phyloP scores from a whole-genome alignment of 1,140 invertebrate genomes.

The Bathynomus jamesi region DNA sequence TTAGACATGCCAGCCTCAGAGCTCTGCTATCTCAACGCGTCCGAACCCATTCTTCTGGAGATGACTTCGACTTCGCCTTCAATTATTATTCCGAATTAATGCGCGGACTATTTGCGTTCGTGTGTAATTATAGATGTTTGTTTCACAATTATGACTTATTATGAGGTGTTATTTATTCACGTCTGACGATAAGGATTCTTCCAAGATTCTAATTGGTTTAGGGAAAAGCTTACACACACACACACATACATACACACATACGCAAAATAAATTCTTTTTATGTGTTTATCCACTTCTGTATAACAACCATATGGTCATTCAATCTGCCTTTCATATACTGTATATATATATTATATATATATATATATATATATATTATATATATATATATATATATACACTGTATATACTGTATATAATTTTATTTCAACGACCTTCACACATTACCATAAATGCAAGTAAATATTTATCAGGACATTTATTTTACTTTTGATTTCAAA shows the following conservation, averaged over 20 bases:
- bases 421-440: too few relatives aligned
- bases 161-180: slow-evolving; percentile 1
- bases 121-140: neutral
- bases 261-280: too few relatives aligned
- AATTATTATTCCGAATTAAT: neutral
- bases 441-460: too few relatives aligned
- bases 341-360: neutral
- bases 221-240: neutral
- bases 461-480: too few relatives aligned
- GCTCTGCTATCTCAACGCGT: neutral
- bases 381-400: neutral
- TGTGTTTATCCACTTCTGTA: too few relatives aligned
- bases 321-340: neutral
- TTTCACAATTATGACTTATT: neutral
- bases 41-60: neutral
- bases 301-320: neutral
- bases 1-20: neutral
- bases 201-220: neutral
- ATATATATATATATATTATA: neutral
- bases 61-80: neutral
- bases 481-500: too few relatives aligned
- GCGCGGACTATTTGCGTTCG: neutral
- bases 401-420: too few relatives aligned
- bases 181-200: neutral
- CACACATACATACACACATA: too few relatives aligned